Evolutionary conservation across 2,888 invertebrate species (phyloP).

Genomic region (Bellardia pandia): DNA sequence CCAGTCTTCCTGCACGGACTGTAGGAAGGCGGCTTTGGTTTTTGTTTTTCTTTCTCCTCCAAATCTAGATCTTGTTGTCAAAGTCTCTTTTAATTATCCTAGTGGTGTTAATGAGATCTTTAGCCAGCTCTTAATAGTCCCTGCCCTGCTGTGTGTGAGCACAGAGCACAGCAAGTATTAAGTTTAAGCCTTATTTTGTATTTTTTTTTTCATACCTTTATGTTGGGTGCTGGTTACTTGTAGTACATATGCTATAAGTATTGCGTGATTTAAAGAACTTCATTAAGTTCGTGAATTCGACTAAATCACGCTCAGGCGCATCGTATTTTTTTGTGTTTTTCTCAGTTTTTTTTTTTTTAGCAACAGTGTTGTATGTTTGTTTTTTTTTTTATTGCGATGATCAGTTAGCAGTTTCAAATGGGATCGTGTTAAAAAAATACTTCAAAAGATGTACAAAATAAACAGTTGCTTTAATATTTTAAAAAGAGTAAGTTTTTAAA

Average conservation of each 20-base stretch:
- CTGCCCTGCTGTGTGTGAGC: conserved; percentile 69
- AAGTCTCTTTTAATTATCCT: conserved; percentile 82
- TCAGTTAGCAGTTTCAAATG: conserved; percentile 61
- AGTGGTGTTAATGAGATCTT: conserved; percentile 83
- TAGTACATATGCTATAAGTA: conserved; percentile 80
- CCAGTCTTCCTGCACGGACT: neutral
- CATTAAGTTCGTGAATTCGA: conserved; percentile 85
- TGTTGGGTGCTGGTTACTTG: conserved; percentile 74
- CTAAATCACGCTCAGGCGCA: conserved; percentile 84
- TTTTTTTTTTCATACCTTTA: neutral
- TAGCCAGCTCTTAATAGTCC: conserved; percentile 74
- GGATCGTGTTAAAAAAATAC: conserved; percentile 65
- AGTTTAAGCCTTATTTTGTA: conserved; percentile 28
- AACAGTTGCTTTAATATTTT: conserved; percentile 1
- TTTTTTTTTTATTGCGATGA: conserved; percentile 35
- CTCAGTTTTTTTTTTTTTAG: neutral
- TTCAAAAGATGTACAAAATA: conserved; percentile 37
- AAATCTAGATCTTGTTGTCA: conserved; percentile 81
- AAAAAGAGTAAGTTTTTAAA: neutral
- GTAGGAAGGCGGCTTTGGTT: conserved; percentile 44
- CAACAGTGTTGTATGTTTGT: conserved; percentile 16
- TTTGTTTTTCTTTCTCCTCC: conserved; percentile 40
- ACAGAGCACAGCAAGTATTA: conserved; percentile 40
- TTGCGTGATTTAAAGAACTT: conserved; percentile 85
- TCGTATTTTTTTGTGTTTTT: conserved; percentile 27